Percentiles rank a stretch among this genome's conserved stretches.
Conservation (phyloP, 2,113 vertebrate genomes). For the Lycaon pictus region DNA sequence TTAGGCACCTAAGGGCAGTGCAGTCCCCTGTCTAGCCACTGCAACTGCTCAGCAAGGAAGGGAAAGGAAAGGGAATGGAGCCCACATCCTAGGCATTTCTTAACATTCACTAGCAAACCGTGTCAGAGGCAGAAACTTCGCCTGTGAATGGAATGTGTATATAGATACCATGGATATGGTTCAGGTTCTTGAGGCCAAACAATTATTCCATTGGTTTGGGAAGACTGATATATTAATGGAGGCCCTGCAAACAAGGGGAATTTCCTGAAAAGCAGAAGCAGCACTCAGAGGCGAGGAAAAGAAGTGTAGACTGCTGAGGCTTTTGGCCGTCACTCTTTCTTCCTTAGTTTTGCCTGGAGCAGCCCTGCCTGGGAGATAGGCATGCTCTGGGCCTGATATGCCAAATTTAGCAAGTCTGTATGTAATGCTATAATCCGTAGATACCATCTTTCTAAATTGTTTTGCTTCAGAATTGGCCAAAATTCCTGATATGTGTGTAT, state of each 20-base stretch:
- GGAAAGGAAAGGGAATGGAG: background rate
- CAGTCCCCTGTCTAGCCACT: background rate
- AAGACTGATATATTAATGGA: background rate
- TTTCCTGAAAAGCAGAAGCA: background rate
- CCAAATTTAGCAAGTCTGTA: slow-evolving; percentile 34
- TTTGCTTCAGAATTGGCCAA: slow-evolving; percentile 59
- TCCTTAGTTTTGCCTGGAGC: background rate
- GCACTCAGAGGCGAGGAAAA: background rate
- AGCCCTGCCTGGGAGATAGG: background rate
- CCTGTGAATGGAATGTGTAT: background rate
- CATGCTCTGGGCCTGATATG: background rate
- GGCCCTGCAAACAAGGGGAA: background rate
- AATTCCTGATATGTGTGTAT: slow-evolving; percentile 7
- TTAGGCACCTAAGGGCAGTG: background rate
- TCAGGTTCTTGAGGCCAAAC: slow-evolving; percentile 29
- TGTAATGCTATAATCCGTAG: slow-evolving; percentile 6
- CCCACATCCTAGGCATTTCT: background rate
- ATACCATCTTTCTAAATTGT: slow-evolving; percentile 35
- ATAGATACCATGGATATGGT: background rate
- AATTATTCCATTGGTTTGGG: background rate
- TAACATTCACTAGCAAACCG: background rate
- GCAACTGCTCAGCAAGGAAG: background rate
- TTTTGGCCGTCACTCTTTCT: background rate
- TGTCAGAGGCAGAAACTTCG: background rate
- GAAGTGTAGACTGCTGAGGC: background rate